Evolutionary conservation across 2,888 invertebrate genomes (phyloP), one percentile per base, ranked within the genome.

Genomic region (Gasteruption jaculator): DNA sequence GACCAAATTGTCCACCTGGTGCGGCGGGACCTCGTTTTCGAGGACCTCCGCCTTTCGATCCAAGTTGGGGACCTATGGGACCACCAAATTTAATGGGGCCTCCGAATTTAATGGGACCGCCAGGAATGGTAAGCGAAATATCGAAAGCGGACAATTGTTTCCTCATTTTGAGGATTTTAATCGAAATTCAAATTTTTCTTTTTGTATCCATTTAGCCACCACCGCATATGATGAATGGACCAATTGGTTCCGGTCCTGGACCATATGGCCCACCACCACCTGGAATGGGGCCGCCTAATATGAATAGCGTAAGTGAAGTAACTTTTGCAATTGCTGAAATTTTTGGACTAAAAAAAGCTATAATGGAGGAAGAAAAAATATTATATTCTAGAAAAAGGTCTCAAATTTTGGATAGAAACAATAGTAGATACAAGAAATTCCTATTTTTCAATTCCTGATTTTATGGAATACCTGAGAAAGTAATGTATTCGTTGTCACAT

Each of bases 1-100:
- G 75, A 36, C 74, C 75, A 6, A 70, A 71, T 40, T 67, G 68
- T 38, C 72, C 71, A 1, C 65, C 71, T 12, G 73, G 72, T 14
- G 68, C 71, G 4, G 63, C 67, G 1, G 71, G 71, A 14, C 68
- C 72, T 10, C 62, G 73, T 20, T 76, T 74, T 49, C 71, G 75
- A 42, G 77, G 77, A 7, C 78, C 77, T 4, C 79, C 81, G 6
- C 79, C 74, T 7, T 80, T 76, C 60, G 80, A 80, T 57, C 83
- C 82, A 11, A 85, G 82, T 65, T 86, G 85, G 85, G 83, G 82
- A 10, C 81, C 81, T 74, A 81, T 19, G 80, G 74, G 72, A 41
- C 75, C 74, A 27, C 72, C 68, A 10, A 71, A 73, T 41, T 68
- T 74, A 60, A 80, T 4, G 79, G 73, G 71, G 24, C 74, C 75